Percentiles rank a stretch among this genome's conserved stretches.
These are phyloP conservation scores for Drusus annulatus DNA, from an alignment of 1,140 invertebrate genomes.

Conservation along the genomic window DNA sequence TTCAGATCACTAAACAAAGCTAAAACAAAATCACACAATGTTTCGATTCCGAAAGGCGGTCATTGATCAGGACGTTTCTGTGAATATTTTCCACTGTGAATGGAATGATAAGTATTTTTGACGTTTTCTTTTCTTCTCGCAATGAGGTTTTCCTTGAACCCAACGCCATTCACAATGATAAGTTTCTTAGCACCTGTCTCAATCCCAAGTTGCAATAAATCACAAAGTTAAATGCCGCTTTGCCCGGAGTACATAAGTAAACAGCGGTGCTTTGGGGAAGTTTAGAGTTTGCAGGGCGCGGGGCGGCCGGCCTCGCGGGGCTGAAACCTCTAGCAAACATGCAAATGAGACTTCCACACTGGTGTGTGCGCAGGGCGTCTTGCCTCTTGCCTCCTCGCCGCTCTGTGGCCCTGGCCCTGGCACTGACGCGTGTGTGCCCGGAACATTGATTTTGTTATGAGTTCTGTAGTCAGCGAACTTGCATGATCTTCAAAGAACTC, in stretches of 20 bases:
- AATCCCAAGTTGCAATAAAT: conserved; percentile 43
- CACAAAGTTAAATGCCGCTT: conserved; percentile 54
- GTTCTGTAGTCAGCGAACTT: neutral
- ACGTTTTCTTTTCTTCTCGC: no score
- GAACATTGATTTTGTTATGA: conserved; percentile 39
- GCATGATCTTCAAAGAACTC: neutral
- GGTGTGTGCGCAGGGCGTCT: neutral
- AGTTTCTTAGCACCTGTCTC: conserved; percentile 36
- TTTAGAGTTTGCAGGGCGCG: conserved; percentile 44
- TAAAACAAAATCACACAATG: no score
- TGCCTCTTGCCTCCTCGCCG: conserved; percentile 30
- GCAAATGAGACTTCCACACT: conserved; percentile 48
- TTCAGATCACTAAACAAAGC: no score
- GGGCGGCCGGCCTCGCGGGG: conserved; percentile 32
- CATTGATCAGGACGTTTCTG: no score
- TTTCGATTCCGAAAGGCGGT: no score
- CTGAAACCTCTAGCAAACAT: conserved; percentile 38
- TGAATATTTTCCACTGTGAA: no score
- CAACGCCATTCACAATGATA: conserved; percentile 27
- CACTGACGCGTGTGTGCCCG: neutral
- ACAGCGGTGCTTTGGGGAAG: conserved; percentile 45
- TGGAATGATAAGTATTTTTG: no score
- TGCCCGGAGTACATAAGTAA: conserved; percentile 50
- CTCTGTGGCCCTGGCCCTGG: conserved; percentile 31
- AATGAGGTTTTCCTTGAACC: neutral